Evolutionary conservation across 2,888 invertebrate species (phyloP), one percentile per base, ranked within the genome.

Genomic region (Agonum fuliginosum): DNA sequence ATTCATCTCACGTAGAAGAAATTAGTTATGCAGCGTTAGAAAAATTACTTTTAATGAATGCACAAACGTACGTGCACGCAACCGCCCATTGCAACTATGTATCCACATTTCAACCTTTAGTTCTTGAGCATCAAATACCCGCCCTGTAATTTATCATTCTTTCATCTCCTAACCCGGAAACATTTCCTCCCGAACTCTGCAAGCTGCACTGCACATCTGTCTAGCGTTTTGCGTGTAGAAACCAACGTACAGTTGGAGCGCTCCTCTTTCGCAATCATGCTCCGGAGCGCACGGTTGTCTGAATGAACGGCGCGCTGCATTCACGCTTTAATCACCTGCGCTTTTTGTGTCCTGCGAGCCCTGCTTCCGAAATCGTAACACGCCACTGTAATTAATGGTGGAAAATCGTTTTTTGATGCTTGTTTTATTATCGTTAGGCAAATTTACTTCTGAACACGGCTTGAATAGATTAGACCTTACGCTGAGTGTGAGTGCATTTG

Each of bases 371-470:
- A 67, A 67, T 41, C 67, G 41, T 41, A 67, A 67, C 22, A 41
- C 67, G 41, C 43, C 43, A 46, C 70, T 46, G 46, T 70, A 70
- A 70, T 70, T 70, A 70, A 43, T 70, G 43, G 41, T 14, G 27
- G 46, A 70, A 70, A 70, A 70, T 70, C 46, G 70, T 20, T 70
- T 70, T 70, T 70, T 70, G 46, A 70, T 70, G 70, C 70, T 46
- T 70, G 70, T 70, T 70, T 70, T 46, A 70, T 70, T 70, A 70
- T 70, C 67, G 67, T 67, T 67, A 67, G 67, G 67, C 67, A 67
- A 67, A 67, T 67, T 65, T 65, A 65, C 65, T 65, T 65, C 34
- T 19, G 54, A 54, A 65, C 34, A 34, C 37, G 65, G 5, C 14
- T n/a, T 34, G 43, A 67, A 67, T 43, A 41, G 43, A 41, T 67